Percentiles rank a stretch among this genome's conserved stretches.
Evolutionary conservation across 2,888 invertebrate genomes (phyloP).

Genomic region (Brachyopa scutellaris): DNA sequence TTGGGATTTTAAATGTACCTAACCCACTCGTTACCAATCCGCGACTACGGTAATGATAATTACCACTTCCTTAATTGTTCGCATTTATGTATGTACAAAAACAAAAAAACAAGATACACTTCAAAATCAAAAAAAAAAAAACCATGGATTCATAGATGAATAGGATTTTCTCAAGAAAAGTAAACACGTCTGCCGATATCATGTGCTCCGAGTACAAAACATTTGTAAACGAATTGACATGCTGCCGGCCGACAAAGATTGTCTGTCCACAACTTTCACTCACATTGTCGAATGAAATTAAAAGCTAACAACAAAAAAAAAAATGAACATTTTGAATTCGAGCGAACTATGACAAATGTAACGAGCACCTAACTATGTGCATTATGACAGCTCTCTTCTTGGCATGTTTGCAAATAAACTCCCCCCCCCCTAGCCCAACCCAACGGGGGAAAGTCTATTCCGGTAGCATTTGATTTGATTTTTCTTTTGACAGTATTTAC

Average conservation of each 20-base stretch:
- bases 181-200: slow-evolving; percentile 17
- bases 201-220: slow-evolving; percentile 39
- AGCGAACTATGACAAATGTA: background rate
- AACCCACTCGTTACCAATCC: too few relatives aligned
- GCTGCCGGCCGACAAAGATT: background rate
- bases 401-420: slow-evolving; percentile 2
- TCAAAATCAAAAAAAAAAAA: too few relatives aligned
- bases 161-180: slow-evolving; percentile 7
- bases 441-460: background rate
- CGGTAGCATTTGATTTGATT: background rate
- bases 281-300: background rate
- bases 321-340: background rate
- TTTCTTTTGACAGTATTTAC: slow-evolving; percentile 18
- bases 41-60: too few relatives aligned
- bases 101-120: slow-evolving; percentile 4
- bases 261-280: slow-evolving; percentile 53
- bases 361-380: slow-evolving; percentile 3
- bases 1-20: too few relatives aligned
- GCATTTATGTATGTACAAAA: background rate
- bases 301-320: background rate
- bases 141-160: slow-evolving; percentile 5
- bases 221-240: slow-evolving; percentile 29
- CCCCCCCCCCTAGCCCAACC: background rate
- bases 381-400: slow-evolving; percentile 9
- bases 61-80: too few relatives aligned